Percentiles rank a stretch among this genome's conserved stretches.
These are phyloP conservation scores for Mohoua ochrocephala DNA, from an alignment of 2,113 vertebrate genomes.

Conservation along the genomic window DNA sequence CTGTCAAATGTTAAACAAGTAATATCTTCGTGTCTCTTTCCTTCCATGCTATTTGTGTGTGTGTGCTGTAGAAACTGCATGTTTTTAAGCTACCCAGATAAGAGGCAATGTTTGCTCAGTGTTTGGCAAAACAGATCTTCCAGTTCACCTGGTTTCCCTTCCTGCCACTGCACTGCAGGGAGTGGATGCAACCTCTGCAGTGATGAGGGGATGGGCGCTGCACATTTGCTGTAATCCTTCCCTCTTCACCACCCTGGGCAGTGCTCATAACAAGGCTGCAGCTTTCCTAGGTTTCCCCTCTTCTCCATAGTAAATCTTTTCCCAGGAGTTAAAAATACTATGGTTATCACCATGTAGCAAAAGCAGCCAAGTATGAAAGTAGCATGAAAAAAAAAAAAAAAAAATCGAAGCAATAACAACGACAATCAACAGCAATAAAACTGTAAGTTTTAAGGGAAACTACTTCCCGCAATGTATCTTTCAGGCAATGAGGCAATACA, in stretches of 20 bases:
- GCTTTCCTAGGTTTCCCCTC: not conserved
- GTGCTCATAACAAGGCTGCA: not conserved
- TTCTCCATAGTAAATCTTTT: not conserved
- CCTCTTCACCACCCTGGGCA: not conserved
- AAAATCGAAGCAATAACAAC: not conserved
- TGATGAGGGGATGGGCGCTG: not conserved
- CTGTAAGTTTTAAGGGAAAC: not conserved
- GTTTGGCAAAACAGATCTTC: not conserved
- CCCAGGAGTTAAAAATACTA: not conserved
- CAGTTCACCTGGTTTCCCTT: not conserved
- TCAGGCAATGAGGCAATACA: not conserved
- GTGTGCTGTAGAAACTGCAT: not conserved
- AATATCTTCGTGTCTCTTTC: not conserved
- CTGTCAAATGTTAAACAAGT: not conserved
- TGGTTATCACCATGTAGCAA: not conserved
- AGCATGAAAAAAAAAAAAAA: not conserved
- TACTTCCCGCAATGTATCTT: not conserved
- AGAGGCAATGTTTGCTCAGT: not conserved
- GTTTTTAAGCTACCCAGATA: not conserved
- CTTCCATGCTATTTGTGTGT: not conserved
- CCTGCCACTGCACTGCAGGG: not conserved
- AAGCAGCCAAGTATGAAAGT: not conserved
- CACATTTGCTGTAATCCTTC: not conserved
- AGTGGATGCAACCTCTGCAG: not conserved
- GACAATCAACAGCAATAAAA: not conserved